phyloP scores from a whole-genome alignment of 2,113 vertebrate genomes.

The Eurypyga helias region DNA sequence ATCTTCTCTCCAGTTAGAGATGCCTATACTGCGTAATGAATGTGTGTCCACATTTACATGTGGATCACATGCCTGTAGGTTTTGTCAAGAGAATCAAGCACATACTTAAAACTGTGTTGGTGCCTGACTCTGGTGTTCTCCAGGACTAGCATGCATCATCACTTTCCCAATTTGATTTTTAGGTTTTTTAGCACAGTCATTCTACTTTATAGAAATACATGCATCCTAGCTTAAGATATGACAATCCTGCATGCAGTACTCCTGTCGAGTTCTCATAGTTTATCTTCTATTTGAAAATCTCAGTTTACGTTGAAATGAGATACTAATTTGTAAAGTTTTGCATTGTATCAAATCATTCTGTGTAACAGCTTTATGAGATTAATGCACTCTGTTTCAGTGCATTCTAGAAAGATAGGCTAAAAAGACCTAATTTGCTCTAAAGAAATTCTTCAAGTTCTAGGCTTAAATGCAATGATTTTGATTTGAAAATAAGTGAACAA shows the following conservation, averaged over 20 bases:
- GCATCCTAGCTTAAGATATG: background rate
- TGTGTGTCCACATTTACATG: background rate
- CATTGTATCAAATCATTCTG: background rate
- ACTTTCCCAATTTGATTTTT: background rate
- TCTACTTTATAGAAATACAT: background rate
- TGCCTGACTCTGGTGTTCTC: background rate
- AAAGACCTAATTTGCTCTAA: constrained; percentile 35
- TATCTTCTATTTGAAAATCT: background rate
- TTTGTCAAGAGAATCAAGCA: background rate
- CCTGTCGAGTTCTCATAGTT: background rate
- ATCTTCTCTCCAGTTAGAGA: background rate
- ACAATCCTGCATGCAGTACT: background rate
- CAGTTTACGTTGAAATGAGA: background rate
- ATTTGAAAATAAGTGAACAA: constrained; percentile 27
- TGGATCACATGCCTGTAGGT: background rate
- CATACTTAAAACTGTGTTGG: background rate
- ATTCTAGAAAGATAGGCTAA: constrained; percentile 9
- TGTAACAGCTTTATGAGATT: background rate
- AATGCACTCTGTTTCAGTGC: background rate
- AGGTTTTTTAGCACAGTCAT: background rate
- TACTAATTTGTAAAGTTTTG: constrained; percentile 23
- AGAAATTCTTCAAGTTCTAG: constrained; percentile 42
- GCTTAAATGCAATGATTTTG: constrained; percentile 39
- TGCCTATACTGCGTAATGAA: fast-evolving
- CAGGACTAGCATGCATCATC: background rate